Percentiles rank a stretch among this genome's conserved stretches.
Conservation (phyloP, 2,113 vertebrate genomes). For the Dolichallabes microphthalmus region DNA sequence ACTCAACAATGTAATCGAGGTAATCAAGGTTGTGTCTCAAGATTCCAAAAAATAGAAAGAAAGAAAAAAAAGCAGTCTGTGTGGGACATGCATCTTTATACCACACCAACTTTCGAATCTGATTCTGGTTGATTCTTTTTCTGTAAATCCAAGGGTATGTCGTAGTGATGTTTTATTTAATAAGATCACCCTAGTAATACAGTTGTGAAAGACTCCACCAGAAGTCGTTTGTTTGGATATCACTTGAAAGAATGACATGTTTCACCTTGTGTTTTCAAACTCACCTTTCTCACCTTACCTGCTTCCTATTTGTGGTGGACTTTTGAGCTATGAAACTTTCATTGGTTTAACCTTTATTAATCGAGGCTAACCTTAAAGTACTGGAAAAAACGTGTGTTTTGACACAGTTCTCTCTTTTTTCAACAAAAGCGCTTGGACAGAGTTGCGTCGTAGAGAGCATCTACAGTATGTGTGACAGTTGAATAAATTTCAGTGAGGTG, state of each 20-base stretch:
- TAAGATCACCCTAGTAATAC: neutral
- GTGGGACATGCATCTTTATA: neutral
- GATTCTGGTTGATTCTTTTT: neutral
- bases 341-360: constrained; percentile 24
- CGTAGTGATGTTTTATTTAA: neutral
- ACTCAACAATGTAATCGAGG: neutral
- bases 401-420: constrained; percentile 5
- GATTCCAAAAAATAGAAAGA: neutral
- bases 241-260: neutral
- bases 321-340: constrained; percentile 15
- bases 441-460: neutral
- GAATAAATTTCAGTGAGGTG: constrained; percentile 28
- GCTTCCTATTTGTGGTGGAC: constrained; percentile 7
- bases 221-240: neutral
- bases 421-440: neutral
- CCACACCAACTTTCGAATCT: neutral
- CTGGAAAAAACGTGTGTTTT: neutral
- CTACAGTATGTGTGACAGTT: constrained; percentile 53
- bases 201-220: neutral
- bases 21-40: neutral
- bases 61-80: neutral
- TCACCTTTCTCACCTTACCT: neutral
- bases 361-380: too few relatives aligned
- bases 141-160: neutral
- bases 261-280: neutral